Percentiles rank a stretch among this genome's conserved stretches.
Conservation (phyloP, 2,888 invertebrate genomes). For the Lamellibrachia columna region DNA sequence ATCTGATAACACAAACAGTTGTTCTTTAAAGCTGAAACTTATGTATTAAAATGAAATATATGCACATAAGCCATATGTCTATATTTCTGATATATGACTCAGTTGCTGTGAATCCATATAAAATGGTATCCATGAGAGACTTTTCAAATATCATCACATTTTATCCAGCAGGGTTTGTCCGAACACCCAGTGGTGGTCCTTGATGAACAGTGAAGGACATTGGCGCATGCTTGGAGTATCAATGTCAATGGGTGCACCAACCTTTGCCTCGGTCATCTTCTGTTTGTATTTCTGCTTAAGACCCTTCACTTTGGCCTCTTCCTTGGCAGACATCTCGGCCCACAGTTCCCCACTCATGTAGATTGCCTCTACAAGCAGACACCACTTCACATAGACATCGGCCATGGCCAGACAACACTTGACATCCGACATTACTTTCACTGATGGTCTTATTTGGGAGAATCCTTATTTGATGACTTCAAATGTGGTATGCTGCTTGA, state of each 20-base stretch:
- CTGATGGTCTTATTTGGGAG: neutral
- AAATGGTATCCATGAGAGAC: too few species aligned
- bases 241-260: neutral
- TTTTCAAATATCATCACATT: too few species aligned
- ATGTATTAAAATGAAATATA: too few species aligned
- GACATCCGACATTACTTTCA: neutral
- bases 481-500: neutral
- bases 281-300: constrained; percentile 21
- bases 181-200: neutral
- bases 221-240: neutral
- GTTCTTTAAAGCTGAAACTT: too few species aligned
- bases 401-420: neutral
- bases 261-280: constrained; percentile 13
- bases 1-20: too few species aligned
- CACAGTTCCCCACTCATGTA: constrained; percentile 26
- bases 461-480: neutral
- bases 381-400: neutral
- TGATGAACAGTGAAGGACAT: neutral
- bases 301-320: constrained; percentile 19
- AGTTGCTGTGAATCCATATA: too few species aligned
- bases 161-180: neutral
- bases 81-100: too few species aligned
- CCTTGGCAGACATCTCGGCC: constrained; percentile 25
- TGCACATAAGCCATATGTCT: too few species aligned
- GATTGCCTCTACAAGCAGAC: constrained; percentile 20